Base-by-base conservation (phyloP, 2,797 vertebrate genomes). In the Cuculus canorus region DNA sequence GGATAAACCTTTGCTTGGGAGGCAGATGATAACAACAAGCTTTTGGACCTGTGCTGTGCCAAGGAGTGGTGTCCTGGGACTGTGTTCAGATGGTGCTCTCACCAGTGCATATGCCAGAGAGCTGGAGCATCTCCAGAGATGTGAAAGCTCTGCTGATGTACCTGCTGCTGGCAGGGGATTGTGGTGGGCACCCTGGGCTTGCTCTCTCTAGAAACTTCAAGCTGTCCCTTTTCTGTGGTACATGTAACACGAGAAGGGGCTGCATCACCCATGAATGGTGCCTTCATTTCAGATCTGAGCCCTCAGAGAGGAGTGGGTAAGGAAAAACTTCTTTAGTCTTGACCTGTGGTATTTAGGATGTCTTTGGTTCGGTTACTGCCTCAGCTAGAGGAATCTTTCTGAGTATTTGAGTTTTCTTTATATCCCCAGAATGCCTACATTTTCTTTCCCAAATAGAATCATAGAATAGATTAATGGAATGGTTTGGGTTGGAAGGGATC, bases 41-140 rank as follows among this genome's bases (percentile, higher is more conserved):
- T 90, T 86, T 30, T 68, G 72, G 59, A 43, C 35, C 19, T 24
- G 45, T 1, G 4, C 59, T 73, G 0, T 52, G 64, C 76, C 73
- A 17, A 53, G 33, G 30, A 1, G 0, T 5, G 82, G n/a, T 1
- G 1, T 68, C 41, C 61, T 30, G 50, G 61, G 37, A 22, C 41
- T 33, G 39, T 28, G n/a, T 14, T 39, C 0, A 1, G 27, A 9
- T 53, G 23, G 13, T 76, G 37, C 33, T 71, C 11, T 33, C 0
- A 0, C 21, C 56, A 14, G 35, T 16, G 14, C 25, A 10, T 0
- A 0, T 76, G 33, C 18, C 0, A 0, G 61, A 57, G 63, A 33
- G 52, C 59, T 77, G 75, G 57, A 72, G 16, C 7, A 1, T 82
- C 60, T 84, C 47, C 52, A 66, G 84, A 30, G 8, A 8, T 43